Evolutionary conservation across 2,797 vertebrate genomes (phyloP), one percentile per base, ranked within the genome.

Genomic region (Danio choprae): DNA sequence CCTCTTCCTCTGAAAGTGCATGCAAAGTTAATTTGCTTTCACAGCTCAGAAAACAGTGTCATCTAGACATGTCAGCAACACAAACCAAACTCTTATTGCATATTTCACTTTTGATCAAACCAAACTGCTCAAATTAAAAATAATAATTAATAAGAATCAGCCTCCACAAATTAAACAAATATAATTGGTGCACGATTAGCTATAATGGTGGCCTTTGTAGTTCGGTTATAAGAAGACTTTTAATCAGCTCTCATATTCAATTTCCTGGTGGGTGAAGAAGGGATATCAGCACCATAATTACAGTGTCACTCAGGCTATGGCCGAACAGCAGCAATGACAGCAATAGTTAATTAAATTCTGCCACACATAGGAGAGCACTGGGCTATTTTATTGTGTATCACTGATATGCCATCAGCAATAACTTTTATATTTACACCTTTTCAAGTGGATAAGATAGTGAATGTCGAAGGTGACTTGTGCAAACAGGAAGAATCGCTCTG

Each of bases 211-310:
- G 79, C 38, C 58, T 73, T 36, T 50, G 13, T 36, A 56, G 67
- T 69, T 65, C 78, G 55, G 20, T 60, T 76, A 56, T 20, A 76
- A 79, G 60, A 79, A 76, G 20, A 76, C 73, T 73, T 85, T 83
- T 85, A 83, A 87, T 88, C 77, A 82, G 60, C 79, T 46, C 81
- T 80, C 48, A 77, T 70, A 76, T 83, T 84, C 63, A 86, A 88
- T 86, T 88, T 88, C 85, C 87, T 86, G 70, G 71, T 41, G 79
- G 50, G 84, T 53, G 70, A 83, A 79, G 80, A 77, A 60, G 64
- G 67, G 18, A 74, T 72, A 73, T 78, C 82, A 59, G 56, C 12
- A 36, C 50, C 48, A 58, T 86, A 83, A 86, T 87, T 80, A 83
- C 63, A 69, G 67, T 80, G 84, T 82, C 81, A 68, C 70, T 82